These are phyloP conservation scores for Fabriciana adippe DNA, from an alignment of 2,888 invertebrate genomes.

Conservation along the genomic window DNA sequence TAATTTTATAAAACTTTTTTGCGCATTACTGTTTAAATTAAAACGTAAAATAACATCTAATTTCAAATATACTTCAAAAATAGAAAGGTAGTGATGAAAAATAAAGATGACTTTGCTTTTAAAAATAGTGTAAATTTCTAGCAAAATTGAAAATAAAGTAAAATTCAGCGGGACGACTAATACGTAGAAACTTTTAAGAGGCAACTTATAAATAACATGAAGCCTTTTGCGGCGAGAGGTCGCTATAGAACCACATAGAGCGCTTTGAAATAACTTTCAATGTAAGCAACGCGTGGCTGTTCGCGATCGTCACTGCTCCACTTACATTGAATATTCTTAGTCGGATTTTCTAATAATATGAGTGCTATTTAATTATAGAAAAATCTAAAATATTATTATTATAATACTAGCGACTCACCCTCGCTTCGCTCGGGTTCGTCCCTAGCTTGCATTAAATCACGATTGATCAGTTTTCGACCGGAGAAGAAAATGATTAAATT, in stretches of 20 bases:
- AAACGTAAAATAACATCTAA: conserved; percentile 1
- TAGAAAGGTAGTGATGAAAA: conserved; percentile 13
- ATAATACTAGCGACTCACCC: no score
- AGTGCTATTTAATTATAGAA: not conserved
- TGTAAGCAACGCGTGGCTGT: conserved; percentile 25
- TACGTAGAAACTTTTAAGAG: conserved; percentile 32
- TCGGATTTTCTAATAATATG: conserved; percentile 17
- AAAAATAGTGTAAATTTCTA: conserved; percentile 21
- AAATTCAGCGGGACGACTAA: conserved; percentile 27
- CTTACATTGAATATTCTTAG: conserved; percentile 23
- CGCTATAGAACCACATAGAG: conserved; percentile 22
- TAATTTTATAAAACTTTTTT: not conserved
- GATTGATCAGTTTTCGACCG: no score
- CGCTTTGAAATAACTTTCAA: conserved; percentile 29
- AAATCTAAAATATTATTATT: not conserved
- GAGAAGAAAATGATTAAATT: no score
- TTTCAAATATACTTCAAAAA: conserved; percentile 19
- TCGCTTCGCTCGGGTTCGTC: no score
- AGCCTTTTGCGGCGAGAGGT: conserved; percentile 31
- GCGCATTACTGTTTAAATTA: not conserved
- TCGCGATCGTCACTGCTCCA: conserved; percentile 23
- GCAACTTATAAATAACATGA: conserved; percentile 31
- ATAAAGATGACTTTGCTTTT: conserved; percentile 15
- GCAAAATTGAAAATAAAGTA: conserved; percentile 29
- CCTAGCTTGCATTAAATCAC: no score